These are phyloP conservation scores for Sarcophilus harrisii DNA, from an alignment of 2,797 vertebrate genomes.

Conservation along the genomic window DNA sequence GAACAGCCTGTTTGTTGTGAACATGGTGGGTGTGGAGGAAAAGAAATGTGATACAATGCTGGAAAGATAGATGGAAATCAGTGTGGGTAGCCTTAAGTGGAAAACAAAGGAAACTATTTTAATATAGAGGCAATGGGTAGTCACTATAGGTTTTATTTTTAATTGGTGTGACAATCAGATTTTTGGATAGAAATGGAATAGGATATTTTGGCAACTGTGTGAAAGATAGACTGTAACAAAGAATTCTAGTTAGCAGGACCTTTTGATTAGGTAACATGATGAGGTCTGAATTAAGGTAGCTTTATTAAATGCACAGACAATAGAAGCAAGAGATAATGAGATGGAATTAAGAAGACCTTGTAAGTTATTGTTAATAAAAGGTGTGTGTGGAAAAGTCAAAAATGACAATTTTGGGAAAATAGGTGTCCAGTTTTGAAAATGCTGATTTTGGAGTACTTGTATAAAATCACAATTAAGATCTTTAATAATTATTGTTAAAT, in stretches of 20 bases:
- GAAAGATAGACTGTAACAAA: neutral
- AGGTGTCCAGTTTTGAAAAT: neutral
- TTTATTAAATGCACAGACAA: neutral
- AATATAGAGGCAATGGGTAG: neutral
- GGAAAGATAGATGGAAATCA: neutral
- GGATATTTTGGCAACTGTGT: neutral
- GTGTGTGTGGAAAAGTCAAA: neutral
- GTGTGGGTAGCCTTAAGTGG: neutral
- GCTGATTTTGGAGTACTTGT: constrained; percentile 4
- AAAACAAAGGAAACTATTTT: neutral
- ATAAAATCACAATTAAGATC: constrained; percentile 40
- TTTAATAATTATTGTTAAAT: constrained; percentile 8
- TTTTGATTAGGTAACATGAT: neutral
- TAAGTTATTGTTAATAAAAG: neutral
- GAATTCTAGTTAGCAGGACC: neutral
- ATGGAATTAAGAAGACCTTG: neutral
- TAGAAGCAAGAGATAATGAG: neutral
- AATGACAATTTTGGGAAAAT: neutral
- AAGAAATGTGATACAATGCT: neutral
- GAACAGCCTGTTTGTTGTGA: neutral
- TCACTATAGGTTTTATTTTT: neutral
- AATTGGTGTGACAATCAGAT: neutral
- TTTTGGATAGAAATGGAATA: neutral
- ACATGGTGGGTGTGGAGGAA: neutral
- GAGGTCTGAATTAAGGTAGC: neutral